These are phyloP conservation scores for Acipenser ruthenus DNA, from an alignment of 2,797 vertebrate species.

Conservation along the genomic window DNA sequence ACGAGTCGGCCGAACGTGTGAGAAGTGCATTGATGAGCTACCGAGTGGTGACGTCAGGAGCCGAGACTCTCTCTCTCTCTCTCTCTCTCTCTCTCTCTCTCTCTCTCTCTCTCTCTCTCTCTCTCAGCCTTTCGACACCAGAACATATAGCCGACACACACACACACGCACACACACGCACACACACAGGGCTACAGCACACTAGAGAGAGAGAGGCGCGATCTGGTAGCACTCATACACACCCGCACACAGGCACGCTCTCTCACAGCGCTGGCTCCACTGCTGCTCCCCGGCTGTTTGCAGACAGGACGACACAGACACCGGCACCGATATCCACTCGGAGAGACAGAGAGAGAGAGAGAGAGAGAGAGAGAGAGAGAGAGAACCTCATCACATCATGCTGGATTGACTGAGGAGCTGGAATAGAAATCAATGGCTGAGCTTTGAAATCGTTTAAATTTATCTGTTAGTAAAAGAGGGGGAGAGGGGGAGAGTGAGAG, in stretches of 20 bases:
- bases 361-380: conserved; percentile 31
- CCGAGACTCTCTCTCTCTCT: conserved; percentile 1
- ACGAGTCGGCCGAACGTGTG: neutral
- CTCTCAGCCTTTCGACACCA: conserved; percentile 3
- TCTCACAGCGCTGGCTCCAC: conserved; percentile 38
- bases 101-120: neutral
- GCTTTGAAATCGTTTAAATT: conserved; percentile 73
- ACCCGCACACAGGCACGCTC: no score
- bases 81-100: neutral
- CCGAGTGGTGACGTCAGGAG: conserved; percentile 41
- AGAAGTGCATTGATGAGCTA: conserved; percentile 9
- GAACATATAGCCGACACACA: conserved; percentile 40
- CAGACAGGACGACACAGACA: conserved; percentile 37
- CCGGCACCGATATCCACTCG: conserved; percentile 43
- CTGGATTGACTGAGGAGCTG: conserved; percentile 66
- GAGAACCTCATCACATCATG: conserved; percentile 58
- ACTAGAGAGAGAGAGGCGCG: conserved; percentile 28
- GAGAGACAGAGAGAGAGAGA: conserved; percentile 27
- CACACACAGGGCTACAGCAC: conserved; percentile 32
- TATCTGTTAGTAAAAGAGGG: conserved; percentile 62
- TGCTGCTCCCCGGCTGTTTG: conserved; percentile 16
- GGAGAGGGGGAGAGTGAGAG: conserved; percentile 43
- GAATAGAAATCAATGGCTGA: conserved; percentile 69
- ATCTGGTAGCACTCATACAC: no score
- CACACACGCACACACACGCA: conserved; percentile 48